Evolutionary conservation across 1,140 invertebrate species (phyloP).

Genomic region (Microplitis demolitor): DNA sequence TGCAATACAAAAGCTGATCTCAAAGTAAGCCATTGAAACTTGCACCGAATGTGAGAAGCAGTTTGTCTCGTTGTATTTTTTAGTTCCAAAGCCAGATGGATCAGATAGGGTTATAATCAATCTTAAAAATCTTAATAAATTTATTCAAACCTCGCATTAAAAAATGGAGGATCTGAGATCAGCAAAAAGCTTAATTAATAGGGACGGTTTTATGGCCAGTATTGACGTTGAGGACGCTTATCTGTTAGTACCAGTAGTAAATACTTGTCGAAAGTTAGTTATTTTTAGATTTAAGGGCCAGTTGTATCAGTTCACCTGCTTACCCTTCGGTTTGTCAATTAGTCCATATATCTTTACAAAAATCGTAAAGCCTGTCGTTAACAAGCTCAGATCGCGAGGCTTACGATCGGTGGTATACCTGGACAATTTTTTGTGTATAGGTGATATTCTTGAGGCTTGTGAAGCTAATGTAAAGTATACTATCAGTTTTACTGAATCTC

Average conservation of each 20-base stretch:
- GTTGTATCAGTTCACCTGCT: constrained; percentile 21
- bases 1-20: background rate
- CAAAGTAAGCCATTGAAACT: background rate
- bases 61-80: constrained; percentile 22
- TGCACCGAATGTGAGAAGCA: background rate
- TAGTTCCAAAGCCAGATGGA: constrained; percentile 18
- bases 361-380: constrained; percentile 20
- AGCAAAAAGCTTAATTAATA: background rate
- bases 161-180: constrained; percentile 20
- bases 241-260: constrained; percentile 11
- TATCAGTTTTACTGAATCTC: background rate
- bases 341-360: constrained; percentile 27
- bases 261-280: background rate
- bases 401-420: constrained; percentile 20
- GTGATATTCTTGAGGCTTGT: background rate
- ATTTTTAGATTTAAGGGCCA: constrained; percentile 18
- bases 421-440: constrained; percentile 18
- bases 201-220: constrained; percentile 2
- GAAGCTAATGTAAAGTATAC: constrained; percentile 2
- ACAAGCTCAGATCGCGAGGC: background rate
- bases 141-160: constrained; percentile 12
- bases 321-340: constrained; percentile 20
- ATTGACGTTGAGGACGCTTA: constrained; percentile 26
- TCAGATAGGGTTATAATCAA: constrained; percentile 22
- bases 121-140: constrained; percentile 21